phyloP scores from a whole-genome alignment of 1,140 invertebrate species.

The Phortica variegata region DNA sequence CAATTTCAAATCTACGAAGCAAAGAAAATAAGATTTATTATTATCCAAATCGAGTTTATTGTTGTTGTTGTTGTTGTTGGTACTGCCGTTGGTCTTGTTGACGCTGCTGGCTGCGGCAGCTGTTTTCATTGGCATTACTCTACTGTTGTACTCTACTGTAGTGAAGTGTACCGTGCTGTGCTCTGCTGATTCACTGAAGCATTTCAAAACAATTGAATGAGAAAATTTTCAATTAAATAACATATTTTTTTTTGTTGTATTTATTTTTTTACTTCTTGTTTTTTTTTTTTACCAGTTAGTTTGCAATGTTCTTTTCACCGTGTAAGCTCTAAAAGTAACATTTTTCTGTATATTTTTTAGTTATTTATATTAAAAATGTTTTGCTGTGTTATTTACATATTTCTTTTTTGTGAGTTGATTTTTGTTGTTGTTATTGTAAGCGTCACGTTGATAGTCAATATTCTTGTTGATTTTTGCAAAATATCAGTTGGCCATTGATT shows the following conservation, averaged over 20 bases:
- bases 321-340: no score
- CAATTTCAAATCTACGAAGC: conserved; percentile 19
- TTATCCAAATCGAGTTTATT: conserved; percentile 3
- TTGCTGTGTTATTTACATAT: no score
- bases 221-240: neutral
- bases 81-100: neutral
- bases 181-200: neutral
- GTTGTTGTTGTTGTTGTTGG: conserved; percentile 2
- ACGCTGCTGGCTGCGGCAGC: neutral
- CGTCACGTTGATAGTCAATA: no score
- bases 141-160: neutral
- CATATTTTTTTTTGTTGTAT: neutral
- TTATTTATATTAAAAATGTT: no score
- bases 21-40: conserved; percentile 19
- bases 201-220: neutral
- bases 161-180: neutral
- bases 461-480: no score
- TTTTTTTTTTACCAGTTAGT: neutral
- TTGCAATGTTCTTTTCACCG: no score
- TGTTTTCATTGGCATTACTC: neutral
- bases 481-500: no score
- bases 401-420: no score
- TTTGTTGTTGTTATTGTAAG: no score
- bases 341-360: no score
- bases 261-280: neutral